Evolutionary conservation across 2,888 invertebrate species (phyloP).

Genomic region (Eilema caniola): DNA sequence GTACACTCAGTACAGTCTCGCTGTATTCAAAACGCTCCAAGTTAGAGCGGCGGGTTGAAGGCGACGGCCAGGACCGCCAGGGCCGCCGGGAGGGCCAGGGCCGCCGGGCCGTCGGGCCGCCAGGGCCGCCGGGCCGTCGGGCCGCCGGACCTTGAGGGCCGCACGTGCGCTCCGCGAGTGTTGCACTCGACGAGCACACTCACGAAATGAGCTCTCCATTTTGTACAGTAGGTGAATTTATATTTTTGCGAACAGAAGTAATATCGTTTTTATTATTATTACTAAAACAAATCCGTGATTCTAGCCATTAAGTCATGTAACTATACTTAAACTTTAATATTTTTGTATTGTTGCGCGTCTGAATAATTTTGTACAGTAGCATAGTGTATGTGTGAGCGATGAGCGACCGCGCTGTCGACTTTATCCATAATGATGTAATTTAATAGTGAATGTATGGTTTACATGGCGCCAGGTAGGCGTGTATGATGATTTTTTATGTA

Average conservation of each 20-base stretch:
- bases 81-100: too few species aligned
- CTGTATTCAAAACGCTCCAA: too few species aligned
- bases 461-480: conserved; percentile 23
- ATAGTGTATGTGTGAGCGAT: neutral
- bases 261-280: neutral
- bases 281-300: neutral
- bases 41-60: too few species aligned
- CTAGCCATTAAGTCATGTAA: neutral
- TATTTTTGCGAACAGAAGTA: conserved; percentile 8
- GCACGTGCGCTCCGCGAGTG: too few species aligned
- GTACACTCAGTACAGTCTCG: too few species aligned
- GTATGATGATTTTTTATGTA: conserved; percentile 28
- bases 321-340: neutral
- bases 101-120: too few species aligned
- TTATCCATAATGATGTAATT: conserved; percentile 26
- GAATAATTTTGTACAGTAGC: neutral
- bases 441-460: too few species aligned
- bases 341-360: neutral
- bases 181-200: too few species aligned
- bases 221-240: neutral
- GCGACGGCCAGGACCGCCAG: too few species aligned
- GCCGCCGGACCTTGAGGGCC: too few species aligned
- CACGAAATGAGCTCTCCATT: neutral
- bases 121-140: too few species aligned
- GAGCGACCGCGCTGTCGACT: neutral